Evolutionary conservation across 2,797 vertebrate genomes (phyloP).

Genomic region (Acanthornis magna): DNA sequence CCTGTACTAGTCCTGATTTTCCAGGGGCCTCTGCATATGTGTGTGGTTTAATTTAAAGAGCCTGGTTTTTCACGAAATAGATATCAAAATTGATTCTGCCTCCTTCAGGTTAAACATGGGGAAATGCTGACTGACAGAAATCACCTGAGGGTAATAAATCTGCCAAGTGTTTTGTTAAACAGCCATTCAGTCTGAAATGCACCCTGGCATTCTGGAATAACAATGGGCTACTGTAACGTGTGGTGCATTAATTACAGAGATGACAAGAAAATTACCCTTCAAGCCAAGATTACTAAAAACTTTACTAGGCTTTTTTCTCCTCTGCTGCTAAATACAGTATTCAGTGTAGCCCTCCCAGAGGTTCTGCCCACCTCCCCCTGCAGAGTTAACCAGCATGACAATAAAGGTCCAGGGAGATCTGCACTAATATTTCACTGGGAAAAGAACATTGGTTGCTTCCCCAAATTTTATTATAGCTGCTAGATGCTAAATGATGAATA

Average conservation of each 20-base stretch:
- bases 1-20: constrained; percentile 28
- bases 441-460: neutral
- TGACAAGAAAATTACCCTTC: constrained; percentile 81
- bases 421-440: neutral
- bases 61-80: constrained; percentile 45
- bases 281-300: constrained; percentile 68
- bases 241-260: constrained; percentile 75
- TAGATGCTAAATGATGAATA: neutral
- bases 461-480: neutral
- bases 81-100: constrained; percentile 74
- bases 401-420: neutral
- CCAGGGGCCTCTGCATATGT: neutral
- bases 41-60: constrained; percentile 44
- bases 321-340: constrained; percentile 7
- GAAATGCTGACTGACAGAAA: constrained; percentile 76
- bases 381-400: neutral
- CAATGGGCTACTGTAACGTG: constrained; percentile 69
- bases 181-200: constrained; percentile 75
- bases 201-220: constrained; percentile 71
- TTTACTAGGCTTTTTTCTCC: neutral
- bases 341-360: neutral
- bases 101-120: constrained; percentile 41
- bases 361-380: neutral
- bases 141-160: constrained; percentile 74
- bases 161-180: constrained; percentile 76